Base-by-base conservation (phyloP, 2,113 vertebrate genomes). In the Dasyprocta punctata region DNA sequence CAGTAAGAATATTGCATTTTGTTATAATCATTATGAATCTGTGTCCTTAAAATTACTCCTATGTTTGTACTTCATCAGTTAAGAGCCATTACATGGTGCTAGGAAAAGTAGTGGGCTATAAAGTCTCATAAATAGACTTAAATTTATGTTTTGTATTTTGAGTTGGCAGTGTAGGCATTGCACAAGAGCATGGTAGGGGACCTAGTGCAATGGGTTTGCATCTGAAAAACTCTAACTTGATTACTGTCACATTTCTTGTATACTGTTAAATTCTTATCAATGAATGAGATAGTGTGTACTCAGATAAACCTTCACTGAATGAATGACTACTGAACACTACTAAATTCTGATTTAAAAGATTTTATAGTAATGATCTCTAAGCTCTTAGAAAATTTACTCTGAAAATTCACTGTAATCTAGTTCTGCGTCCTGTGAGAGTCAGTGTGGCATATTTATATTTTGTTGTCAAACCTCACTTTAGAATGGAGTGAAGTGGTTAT, bases 21-120 rank as follows among this genome's bases (percentile, higher is more conserved):
- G 4, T 20, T 3, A 33, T 85, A 44, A 47, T 61, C 12, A 4
- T 82, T 38, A 36, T 5, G 14, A 90, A 22, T 44, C 17, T 38
- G 36, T 28, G 67, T 56, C 63, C 63, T 96, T 85, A 71, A 88
- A 82, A 63, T 86, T 69, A 41, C 58, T 82, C 56, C 56, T 89
- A 19, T 82, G 84, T 84, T 63, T 86, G 49, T 11, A 33, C 3
- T 60, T 13, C 41, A 41, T 28, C 77, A 26, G 30, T 4, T 30
- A 77, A 95, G 36, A 44, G 52, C 16, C 38, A 60, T 60, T 87
- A 41, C 10, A 2, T 14, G 22, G 5, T 49, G 22, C 41, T 38
- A 28, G 67, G 47, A 88, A 44, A 38, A 94, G 8, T 47, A 13
- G n/a, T 86, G 78, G 85, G 80, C 52, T 33, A 7, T 54, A 69